Base-by-base conservation (phyloP, 2,113 vertebrate genomes). In the Mustela nigripes region DNA sequence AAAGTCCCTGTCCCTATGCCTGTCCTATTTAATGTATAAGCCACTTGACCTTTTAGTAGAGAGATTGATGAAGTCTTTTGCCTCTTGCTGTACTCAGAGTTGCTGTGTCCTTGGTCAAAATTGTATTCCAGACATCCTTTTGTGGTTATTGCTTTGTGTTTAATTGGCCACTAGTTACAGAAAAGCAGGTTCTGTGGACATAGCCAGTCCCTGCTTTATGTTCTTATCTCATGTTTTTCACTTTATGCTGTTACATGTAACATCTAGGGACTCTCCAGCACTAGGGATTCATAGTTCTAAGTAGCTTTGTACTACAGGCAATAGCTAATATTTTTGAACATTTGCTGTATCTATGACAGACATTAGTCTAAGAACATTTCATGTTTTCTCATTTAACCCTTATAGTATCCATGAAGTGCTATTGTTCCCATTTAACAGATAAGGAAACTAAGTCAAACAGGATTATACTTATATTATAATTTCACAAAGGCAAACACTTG, bases 361-460 rank as follows among this genome's bases (percentile, higher is more conserved):
- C 18, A 63, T 11, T 88, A 36, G 90, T 65, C 18, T 85, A 39
- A 67, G 79, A 71, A 39, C 7, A 87, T 87, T 83, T 95, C 22
- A 22, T 56, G 5, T 92, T 94, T 12, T 95, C 1, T 94, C 19
- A 39, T 79, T 87, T 50, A 83, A 79, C 67, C 39, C 22, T 82
- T 65, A 60, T 26, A 63, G 7, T 71, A 28, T 71, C 73, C 42
- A 8, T 71, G 69, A 87, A 95, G 39, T 39, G 24, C 63, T 65
- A 6, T 39, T 88, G 53, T 84, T 93, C 56, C n/a, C 53, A 36
- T 82, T 85, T 93, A 86, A 91, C 11, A 60, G 48, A 10, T 84
- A 58, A 96, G 56, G 53, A 90, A 96, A 96, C 10, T 33, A 22
- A 98, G 69, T 63, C 80, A 84, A 18, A 9, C 9, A 28, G 50